Percentiles rank a stretch among this genome's conserved stretches.
These are phyloP conservation scores for Sitta europaea DNA, from an alignment of 2,113 vertebrate species.

Conservation along the genomic window DNA sequence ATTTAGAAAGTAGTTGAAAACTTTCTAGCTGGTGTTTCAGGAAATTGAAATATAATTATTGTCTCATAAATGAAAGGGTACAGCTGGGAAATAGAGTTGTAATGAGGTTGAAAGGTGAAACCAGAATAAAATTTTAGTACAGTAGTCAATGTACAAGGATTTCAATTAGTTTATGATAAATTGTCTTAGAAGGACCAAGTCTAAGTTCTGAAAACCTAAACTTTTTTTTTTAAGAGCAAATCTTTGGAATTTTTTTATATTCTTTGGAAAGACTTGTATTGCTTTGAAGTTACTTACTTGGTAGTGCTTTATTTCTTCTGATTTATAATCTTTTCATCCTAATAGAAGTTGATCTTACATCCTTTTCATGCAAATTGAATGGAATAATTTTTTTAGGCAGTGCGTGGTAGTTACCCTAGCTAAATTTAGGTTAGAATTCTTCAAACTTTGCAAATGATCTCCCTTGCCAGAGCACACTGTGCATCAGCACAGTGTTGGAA, in stretches of 20 bases:
- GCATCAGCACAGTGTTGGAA: background rate
- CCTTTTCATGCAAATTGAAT: background rate
- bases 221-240: background rate
- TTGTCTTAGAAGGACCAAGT: background rate
- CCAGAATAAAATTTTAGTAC: background rate
- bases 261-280: background rate
- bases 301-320: background rate
- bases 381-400: background rate
- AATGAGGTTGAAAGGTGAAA: background rate
- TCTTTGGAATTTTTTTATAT: background rate
- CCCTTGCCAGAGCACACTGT: background rate
- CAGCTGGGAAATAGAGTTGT: background rate
- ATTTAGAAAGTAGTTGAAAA: background rate
- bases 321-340: background rate
- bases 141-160: background rate
- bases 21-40: background rate
- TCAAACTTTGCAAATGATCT: background rate
- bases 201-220: background rate
- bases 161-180: background rate
- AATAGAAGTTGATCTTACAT: background rate
- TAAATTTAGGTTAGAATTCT: background rate
- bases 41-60: background rate
- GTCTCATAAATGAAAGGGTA: background rate
- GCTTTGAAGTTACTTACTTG: background rate
- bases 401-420: background rate